Conservation (phyloP, 2,888 invertebrate species). For the Drosophila subsilvestris region DNA sequence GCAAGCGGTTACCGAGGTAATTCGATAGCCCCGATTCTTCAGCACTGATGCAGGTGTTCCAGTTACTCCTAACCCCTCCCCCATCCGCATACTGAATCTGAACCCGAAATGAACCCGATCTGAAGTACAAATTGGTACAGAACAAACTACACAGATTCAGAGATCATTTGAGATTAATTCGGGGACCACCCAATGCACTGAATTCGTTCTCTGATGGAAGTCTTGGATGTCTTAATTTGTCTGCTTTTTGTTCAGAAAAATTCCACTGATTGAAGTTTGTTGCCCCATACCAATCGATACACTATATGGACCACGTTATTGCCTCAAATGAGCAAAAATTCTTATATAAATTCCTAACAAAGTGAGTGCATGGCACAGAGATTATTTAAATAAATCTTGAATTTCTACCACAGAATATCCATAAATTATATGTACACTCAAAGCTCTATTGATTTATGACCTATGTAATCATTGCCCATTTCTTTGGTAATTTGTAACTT, state of each 20-base stretch:
- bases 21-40: constrained; percentile 47
- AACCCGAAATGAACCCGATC: constrained; percentile 9
- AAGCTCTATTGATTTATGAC: no score
- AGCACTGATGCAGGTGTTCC: constrained; percentile 4
- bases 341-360: no score
- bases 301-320: no score
- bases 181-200: constrained; percentile 25
- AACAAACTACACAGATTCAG: constrained; percentile 1
- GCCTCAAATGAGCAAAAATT: no score
- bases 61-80: constrained; percentile 20
- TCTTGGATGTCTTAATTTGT: constrained; percentile 24
- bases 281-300: no score
- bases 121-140: constrained; percentile 32
- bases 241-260: background rate
- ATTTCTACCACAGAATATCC: no score
- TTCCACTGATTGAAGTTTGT: constrained; percentile 11
- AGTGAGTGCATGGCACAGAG: no score
- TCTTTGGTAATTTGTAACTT: no score
- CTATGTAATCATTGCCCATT: no score
- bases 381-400: no score
- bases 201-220: background rate
- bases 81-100: background rate
- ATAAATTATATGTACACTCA: no score
- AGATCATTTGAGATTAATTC: constrained; percentile 30
- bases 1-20: constrained; percentile 38